A percentile compares a stretch with the other conserved stretches of the same genome.
Evolutionary conservation across 2,888 invertebrate genomes (phyloP).

Genomic region (Pseudeuparius sepicola): DNA sequence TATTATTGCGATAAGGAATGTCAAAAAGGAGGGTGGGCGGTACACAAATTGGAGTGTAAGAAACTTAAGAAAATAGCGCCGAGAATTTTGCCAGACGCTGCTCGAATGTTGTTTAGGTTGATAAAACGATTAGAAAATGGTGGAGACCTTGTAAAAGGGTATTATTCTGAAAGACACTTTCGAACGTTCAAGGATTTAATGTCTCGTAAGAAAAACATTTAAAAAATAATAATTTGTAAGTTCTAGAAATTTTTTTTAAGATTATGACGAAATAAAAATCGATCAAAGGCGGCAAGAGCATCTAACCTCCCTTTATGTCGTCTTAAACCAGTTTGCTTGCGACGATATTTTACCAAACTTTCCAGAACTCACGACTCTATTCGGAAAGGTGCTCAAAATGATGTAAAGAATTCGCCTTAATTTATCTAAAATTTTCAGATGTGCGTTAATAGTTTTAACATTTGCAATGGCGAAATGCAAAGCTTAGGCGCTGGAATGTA

Average conservation of each 20-base stretch:
- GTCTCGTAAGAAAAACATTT: constrained; percentile 61
- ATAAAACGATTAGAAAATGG: constrained; percentile 60
- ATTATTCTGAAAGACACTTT: constrained; percentile 58
- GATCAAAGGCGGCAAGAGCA: constrained; percentile 70
- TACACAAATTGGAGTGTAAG: constrained; percentile 76
- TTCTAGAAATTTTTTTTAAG: constrained; percentile 41
- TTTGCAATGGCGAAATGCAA: constrained; percentile 74
- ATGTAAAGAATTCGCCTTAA: too few relatives aligned
- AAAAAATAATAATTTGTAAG: constrained; percentile 3
- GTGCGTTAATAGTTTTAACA: constrained; percentile 82
- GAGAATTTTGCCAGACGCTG: constrained; percentile 69
- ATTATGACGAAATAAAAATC: constrained; percentile 69
- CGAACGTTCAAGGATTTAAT: constrained; percentile 78
- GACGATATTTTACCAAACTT: constrained; percentile 61
- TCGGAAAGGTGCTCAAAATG: constrained; percentile 86
- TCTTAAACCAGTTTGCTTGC: constrained; percentile 62
- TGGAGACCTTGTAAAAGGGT: constrained; percentile 55
- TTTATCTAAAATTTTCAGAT: constrained; percentile 57
- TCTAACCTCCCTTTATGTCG: constrained; percentile 60
- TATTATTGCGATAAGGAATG: constrained; percentile 74
- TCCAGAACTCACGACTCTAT: constrained; percentile 71
- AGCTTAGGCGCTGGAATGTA: constrained; percentile 82
- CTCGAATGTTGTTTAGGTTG: constrained; percentile 61
- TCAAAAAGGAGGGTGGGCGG: constrained; percentile 71
- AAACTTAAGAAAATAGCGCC: constrained; percentile 63